Evolutionary conservation across 1,140 invertebrate genomes (phyloP).

Genomic region (Formica selysi): DNA sequence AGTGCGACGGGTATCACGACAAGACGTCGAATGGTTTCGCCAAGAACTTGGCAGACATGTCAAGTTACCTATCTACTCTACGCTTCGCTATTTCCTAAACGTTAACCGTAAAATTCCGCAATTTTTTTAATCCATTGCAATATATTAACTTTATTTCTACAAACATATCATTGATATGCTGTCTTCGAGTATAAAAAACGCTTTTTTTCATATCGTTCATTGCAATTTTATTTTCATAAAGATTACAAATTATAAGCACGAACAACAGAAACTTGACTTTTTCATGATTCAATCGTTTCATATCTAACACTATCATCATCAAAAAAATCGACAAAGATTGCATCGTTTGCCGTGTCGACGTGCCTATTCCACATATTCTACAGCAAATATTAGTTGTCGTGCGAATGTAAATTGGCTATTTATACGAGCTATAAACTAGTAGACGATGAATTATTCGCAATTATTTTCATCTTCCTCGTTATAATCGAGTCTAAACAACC

Average conservation of each 20-base stretch:
- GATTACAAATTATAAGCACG: too few relatives aligned
- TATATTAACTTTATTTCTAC: background rate
- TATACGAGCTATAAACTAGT: constrained; percentile 41
- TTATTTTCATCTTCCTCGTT: constrained; percentile 16
- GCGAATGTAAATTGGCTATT: constrained; percentile 52
- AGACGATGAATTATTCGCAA: constrained; percentile 42
- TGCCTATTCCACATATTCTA: constrained; percentile 3
- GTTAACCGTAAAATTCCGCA: background rate
- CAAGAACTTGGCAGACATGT: constrained; percentile 1
- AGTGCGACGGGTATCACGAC: constrained; percentile 46
- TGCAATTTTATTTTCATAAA: background rate
- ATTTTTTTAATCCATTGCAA: background rate
- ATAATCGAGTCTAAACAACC: background rate
- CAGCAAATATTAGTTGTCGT: background rate
- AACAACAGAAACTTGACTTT: background rate
- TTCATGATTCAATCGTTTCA: constrained; percentile 8
- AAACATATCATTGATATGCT: background rate
- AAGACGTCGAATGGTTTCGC: constrained; percentile 22
- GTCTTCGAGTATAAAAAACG: background rate
- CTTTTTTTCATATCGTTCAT: too few relatives aligned
- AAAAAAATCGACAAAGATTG: background rate
- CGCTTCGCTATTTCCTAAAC: background rate
- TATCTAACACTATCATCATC: background rate
- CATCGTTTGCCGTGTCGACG: constrained; percentile 16
- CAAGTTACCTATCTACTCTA: background rate